Evolutionary conservation across 2,888 invertebrate species (phyloP), one percentile per base, ranked within the genome.

Genomic region (Chrysomela aeneicollis): DNA sequence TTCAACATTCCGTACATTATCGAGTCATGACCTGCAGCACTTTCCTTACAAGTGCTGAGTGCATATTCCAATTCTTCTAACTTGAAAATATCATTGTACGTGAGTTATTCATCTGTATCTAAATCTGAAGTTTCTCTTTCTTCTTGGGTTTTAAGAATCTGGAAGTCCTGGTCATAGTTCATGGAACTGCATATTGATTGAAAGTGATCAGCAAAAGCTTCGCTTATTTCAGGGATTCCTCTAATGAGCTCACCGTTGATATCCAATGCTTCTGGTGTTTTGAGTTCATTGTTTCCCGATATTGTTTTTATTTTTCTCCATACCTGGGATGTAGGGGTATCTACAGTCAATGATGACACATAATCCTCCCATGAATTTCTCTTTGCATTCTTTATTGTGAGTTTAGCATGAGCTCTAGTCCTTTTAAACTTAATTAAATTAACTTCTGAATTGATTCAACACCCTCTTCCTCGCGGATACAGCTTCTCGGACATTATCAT

Each of bases 331-430:
- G 32, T 17, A 9, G 53, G 9, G 30, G 53, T 53, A 30, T 53
- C 53, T n/a, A 32, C 10, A 32, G 30, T 53, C 30, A 53, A 15
- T 1, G 53, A 32, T 15, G 53, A 53, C 3, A 53, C 53, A 32
- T 53, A 53, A 15, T 53, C 53, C 15, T 53, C 30, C 53, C 15
- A 53, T 1, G 32, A 53, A 15, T 32, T 32, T 32, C 17, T 22
- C 18, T 53, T 32, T 15, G n/a, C 17, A 15, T 53, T 17, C 5
- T 53, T 32, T 3, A 53, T 30, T 6, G 32, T 30, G 2, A 6
- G n/a, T 30, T 32, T 26, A 4, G 53, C 53, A 17, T 17, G 30
- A n/a, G 53, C 53, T 53, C 53, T 53, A n/a, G 32, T n/a, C 32
- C 30, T 53, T 12, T 53, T 53, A 10, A 53, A 15, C 2, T 15